These are phyloP conservation scores for Metaphire vulgaris DNA, from an alignment of 1,140 invertebrate genomes.

Conservation along the genomic window DNA sequence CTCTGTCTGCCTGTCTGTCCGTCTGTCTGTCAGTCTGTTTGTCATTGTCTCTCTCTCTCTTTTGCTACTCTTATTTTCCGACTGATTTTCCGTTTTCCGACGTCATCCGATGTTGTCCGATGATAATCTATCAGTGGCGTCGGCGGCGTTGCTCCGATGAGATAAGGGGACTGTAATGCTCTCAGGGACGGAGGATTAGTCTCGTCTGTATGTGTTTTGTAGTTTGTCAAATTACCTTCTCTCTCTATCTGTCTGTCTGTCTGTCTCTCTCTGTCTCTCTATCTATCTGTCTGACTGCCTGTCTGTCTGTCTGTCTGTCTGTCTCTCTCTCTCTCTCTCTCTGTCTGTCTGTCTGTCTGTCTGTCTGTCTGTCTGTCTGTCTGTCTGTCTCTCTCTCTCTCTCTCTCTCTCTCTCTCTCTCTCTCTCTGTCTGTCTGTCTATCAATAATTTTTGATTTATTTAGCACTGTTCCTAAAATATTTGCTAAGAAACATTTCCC, in stretches of 20 bases:
- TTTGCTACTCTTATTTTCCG: neutral
- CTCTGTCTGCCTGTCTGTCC: neutral
- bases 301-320: neutral
- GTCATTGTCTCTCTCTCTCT: neutral
- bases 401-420: neutral
- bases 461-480: no score
- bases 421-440: neutral
- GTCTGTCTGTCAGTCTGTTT: neutral
- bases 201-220: no score
- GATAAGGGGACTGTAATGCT: neutral
- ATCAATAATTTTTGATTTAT: neutral
- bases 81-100: no score
- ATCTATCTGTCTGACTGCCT: neutral
- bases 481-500: no score
- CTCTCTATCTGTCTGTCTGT: neutral
- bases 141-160: neutral
- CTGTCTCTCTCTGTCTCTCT: neutral
- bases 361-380: neutral
- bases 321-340: no score
- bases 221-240: no score
- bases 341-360: neutral
- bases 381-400: neutral
- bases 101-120: no score
- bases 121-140: no score
- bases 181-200: no score